Percentiles rank a stretch among this genome's conserved stretches.
phyloP scores from a whole-genome alignment of 2,113 vertebrate species.

The Tyrannus savana region DNA sequence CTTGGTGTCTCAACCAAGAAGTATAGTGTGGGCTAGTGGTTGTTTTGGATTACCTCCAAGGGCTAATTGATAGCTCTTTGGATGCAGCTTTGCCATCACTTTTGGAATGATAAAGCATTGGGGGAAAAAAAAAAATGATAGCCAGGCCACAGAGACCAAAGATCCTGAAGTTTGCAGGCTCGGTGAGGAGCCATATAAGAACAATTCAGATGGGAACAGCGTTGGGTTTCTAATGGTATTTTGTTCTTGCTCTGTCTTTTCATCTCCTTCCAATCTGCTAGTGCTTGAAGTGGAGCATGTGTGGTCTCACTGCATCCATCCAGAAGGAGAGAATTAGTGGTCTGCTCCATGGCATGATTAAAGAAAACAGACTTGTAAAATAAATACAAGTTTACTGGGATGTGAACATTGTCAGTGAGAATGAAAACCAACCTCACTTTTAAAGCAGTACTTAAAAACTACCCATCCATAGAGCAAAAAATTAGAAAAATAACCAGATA shows the following conservation, averaged over 20 bases:
- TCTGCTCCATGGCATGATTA: background rate
- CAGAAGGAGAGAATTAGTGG: conserved; percentile 51
- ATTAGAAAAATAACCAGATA: background rate
- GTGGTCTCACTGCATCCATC: conserved; percentile 26
- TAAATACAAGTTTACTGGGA: background rate
- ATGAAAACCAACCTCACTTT: background rate
- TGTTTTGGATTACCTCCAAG: background rate
- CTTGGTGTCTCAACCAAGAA: background rate
- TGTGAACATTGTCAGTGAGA: background rate
- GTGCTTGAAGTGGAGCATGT: background rate
- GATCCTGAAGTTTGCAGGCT: background rate
- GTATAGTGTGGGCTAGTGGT: background rate
- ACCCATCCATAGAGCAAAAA: background rate
- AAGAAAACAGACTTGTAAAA: conserved; percentile 25
- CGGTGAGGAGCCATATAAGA: background rate
- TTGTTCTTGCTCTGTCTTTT: conserved; percentile 11
- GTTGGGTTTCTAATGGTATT: background rate
- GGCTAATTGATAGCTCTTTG: background rate
- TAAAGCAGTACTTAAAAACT: background rate
- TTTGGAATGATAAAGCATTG: background rate
- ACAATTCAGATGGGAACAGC: background rate
- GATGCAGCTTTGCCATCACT: background rate
- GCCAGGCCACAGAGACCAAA: background rate
- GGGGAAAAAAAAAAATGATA: background rate
- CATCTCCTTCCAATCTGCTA: conserved; percentile 9